Conservation (phyloP, 2,888 invertebrate species). For the Sussaba pulchella region DNA sequence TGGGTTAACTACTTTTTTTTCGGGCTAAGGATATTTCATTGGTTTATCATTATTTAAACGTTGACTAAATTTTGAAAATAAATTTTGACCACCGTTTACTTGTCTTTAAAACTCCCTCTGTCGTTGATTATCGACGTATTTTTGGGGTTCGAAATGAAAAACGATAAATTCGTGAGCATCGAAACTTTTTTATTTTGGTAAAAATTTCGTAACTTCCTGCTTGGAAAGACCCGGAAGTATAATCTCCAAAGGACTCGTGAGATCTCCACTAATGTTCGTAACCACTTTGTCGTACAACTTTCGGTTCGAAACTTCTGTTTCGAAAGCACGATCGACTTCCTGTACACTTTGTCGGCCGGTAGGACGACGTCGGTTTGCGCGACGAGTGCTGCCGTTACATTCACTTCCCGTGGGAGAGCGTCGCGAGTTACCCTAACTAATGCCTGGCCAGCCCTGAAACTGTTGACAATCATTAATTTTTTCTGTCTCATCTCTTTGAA, state of each 20-base stretch:
- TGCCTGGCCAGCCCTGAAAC: no score
- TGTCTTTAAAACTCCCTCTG: no score
- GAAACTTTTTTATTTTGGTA: neutral
- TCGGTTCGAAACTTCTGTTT: conserved; percentile 6
- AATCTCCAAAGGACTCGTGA: neutral
- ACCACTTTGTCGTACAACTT: conserved; percentile 5
- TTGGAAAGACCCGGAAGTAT: neutral
- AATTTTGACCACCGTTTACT: no score
- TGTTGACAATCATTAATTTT: no score
- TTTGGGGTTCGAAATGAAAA: no score
- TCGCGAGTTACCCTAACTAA: no score
- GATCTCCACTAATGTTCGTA: neutral
- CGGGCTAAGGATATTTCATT: neutral
- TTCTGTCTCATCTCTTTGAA: no score
- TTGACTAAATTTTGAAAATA: no score
- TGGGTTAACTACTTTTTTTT: neutral
- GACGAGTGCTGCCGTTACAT: neutral
- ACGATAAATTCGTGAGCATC: neutral
- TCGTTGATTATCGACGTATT: no score
- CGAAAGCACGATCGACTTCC: conserved; percentile 30
- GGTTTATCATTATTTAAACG: no score
- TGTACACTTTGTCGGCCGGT: conserved; percentile 23
- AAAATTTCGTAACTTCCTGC: neutral
- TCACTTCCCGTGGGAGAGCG: conserved; percentile 7
- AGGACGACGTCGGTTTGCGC: neutral